Evolutionary conservation across 2,113 vertebrate species (phyloP).

Genomic region (Acanthisitta chloris): DNA sequence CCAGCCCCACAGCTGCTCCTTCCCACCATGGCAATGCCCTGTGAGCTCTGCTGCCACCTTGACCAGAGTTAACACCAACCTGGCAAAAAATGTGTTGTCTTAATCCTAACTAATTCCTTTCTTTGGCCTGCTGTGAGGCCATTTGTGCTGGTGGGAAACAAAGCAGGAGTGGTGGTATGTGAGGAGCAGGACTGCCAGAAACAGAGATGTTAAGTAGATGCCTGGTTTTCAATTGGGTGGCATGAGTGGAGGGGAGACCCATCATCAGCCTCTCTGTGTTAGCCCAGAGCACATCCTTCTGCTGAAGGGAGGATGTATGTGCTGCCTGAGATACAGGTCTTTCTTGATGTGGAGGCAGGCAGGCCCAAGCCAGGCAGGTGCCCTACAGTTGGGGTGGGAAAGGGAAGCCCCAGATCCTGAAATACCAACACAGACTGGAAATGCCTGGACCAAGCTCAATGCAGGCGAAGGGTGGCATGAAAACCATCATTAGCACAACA

Average conservation of each 20-base stretch:
- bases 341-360: no score
- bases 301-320: rapidly evolving
- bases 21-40: rapidly evolving
- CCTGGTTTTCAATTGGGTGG: neutral
- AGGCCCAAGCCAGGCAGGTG: neutral
- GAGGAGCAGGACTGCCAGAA: neutral
- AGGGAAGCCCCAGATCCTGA: neutral
- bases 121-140: neutral
- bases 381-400: neutral
- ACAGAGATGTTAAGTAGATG: neutral
- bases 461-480: neutral
- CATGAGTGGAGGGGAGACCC: neutral
- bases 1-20: neutral
- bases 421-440: neutral
- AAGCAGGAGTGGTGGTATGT: no score
- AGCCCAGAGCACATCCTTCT: neutral
- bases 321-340: rapidly evolving
- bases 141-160: neutral
- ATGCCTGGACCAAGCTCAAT: neutral
- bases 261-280: neutral
- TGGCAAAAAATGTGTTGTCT: rapidly evolving
- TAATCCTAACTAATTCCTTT: neutral
- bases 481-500: neutral
- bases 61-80: rapidly evolving
- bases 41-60: rapidly evolving